phyloP scores from a whole-genome alignment of 1,140 invertebrate species.

The Coboldia fuscipes region DNA sequence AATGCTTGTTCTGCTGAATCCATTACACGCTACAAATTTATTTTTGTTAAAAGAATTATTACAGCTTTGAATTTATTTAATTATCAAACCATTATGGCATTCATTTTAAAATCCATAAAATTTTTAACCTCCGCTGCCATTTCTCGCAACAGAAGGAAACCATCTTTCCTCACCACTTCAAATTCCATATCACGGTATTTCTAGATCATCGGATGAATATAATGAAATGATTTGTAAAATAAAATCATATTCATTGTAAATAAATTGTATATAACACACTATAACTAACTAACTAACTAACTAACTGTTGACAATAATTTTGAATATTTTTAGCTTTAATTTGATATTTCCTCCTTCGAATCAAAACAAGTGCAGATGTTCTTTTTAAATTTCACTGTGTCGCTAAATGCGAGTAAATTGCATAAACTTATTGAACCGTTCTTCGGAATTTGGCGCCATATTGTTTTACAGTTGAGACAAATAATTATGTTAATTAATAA shows the following conservation, averaged over 20 bases:
- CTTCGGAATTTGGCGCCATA: too few species aligned
- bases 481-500: too few species aligned
- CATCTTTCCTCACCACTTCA: slow-evolving; percentile 53
- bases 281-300: not conserved
- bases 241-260: slow-evolving; percentile 7
- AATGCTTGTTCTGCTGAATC: slow-evolving; percentile 68
- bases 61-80: not conserved
- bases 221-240: slow-evolving; percentile 8
- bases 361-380: too few species aligned
- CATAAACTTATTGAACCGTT: too few species aligned
- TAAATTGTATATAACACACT: not conserved
- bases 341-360: too few species aligned
- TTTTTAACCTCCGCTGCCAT: slow-evolving; percentile 70
- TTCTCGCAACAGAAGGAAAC: slow-evolving; percentile 57
- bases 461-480: too few species aligned
- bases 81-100: slow-evolving; percentile 52
- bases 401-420: too few species aligned
- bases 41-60: slow-evolving; percentile 6
- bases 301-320: too few species aligned
- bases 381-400: too few species aligned
- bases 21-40: slow-evolving; percentile 47
- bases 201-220: slow-evolving; percentile 24
- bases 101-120: slow-evolving; percentile 78
- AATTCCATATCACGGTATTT: slow-evolving; percentile 55
- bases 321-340: too few species aligned